Conservation (phyloP, 2,797 vertebrate genomes). For the Anguilla anguilla region DNA sequence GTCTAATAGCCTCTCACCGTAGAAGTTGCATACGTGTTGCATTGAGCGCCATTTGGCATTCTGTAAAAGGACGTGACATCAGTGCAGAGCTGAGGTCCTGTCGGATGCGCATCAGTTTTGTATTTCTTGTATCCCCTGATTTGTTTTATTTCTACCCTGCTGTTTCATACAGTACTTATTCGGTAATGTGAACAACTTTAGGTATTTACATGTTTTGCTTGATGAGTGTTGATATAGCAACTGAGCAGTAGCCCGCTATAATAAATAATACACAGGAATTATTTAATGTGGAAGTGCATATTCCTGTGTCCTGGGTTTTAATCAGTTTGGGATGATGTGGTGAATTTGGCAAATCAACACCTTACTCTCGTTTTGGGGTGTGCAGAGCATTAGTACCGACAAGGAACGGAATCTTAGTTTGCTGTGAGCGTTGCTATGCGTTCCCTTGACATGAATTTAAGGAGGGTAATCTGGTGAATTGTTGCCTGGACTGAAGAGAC, state of each 20-base stretch:
- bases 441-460: not conserved
- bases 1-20: not conserved
- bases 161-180: not conserved
- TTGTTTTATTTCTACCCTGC: not conserved
- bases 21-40: not conserved
- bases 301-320: not conserved
- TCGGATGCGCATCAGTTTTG: not conserved
- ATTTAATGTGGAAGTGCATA: not conserved
- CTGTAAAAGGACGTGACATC: not conserved
- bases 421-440: not conserved
- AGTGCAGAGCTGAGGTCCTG: not conserved
- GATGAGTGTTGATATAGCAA: not conserved
- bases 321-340: not conserved
- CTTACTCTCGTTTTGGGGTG: not conserved
- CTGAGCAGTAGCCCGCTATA: not conserved
- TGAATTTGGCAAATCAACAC: not conserved
- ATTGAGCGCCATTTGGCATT: not conserved
- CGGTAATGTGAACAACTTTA: not conserved
- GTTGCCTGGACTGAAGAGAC: not conserved
- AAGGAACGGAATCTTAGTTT: not conserved
- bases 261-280: not conserved
- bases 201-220: not conserved
- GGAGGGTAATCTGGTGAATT: not conserved
- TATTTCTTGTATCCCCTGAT: not conserved
- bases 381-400: not conserved